phyloP scores from a whole-genome alignment of 2,797 vertebrate genomes.

The Pseudocheirus occidentalis region DNA sequence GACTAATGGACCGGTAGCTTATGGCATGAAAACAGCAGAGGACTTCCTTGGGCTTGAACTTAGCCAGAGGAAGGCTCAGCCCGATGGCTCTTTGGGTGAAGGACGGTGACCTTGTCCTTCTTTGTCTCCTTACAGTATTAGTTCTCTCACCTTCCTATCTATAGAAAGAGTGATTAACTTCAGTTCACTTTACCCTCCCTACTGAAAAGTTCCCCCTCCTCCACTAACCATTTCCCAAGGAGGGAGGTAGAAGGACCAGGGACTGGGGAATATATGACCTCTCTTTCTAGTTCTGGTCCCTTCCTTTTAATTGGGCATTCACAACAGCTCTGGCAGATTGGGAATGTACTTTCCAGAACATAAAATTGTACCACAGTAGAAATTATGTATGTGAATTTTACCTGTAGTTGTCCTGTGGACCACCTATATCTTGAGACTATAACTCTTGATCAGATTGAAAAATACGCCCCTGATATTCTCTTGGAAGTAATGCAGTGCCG shows the following conservation, averaged over 20 bases:
- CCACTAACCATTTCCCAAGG: background rate
- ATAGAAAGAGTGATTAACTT: background rate
- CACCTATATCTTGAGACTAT: background rate
- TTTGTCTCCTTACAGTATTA: background rate
- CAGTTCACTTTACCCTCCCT: background rate
- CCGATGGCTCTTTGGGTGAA: background rate
- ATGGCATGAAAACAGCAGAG: background rate
- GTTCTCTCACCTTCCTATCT: background rate
- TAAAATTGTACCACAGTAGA: background rate
- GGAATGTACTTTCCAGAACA: background rate
- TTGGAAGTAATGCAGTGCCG: background rate
- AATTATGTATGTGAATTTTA: background rate
- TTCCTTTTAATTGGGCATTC: background rate
- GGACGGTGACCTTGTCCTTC: background rate
- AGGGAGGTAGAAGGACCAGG: background rate
- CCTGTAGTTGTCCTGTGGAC: background rate
- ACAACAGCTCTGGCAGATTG: background rate
- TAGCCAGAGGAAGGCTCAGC: background rate
- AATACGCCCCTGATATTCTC: background rate
- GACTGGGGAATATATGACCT: background rate
- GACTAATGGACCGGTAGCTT: background rate
- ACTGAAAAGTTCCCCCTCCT: background rate
- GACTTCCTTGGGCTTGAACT: background rate
- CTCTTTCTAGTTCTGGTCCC: background rate
- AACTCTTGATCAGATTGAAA: conserved; percentile 39